Evolutionary conservation across 2,888 invertebrate genomes (phyloP), one percentile per base, ranked within the genome.

Genomic region (Dinocampus coccinellae): DNA sequence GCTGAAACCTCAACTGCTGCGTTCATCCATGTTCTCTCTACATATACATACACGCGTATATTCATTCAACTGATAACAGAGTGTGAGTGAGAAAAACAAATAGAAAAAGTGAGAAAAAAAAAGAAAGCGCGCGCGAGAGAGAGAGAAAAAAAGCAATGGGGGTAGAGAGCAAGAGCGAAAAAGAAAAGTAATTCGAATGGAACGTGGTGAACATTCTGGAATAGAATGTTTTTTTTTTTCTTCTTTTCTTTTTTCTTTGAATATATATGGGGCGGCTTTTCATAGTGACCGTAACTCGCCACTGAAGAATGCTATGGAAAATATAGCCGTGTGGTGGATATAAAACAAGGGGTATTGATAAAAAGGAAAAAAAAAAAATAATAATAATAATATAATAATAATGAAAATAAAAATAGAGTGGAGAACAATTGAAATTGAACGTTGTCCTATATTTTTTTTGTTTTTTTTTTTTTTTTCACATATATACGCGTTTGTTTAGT

Each of bases 31-130:
- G 16, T n/a, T n/a, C n/a, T n/a, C n/a, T n/a, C 16, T 20, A 3
- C 16, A 9, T 47, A 47, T 39, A 39, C 39, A 39, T 2, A 47
- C 16, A 7, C 16, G 9, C n/a, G 6, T 16, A 20, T n/a, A 47
- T 47, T n/a, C 4, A n/a, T 16, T 47, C 7, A 4, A 47, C 16
- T 16, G 47, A 16, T 7, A 47, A 47, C 16, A 16, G 4, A 16
- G 16, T 16, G 47, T n/a, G 16, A 16, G 47, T n/a, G 1, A n/a
- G 11, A 39, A 3, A 39, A 60, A 62, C 67, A 64, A n/a, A 33
- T 70, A 64, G 53, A 67, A n/a, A n/a, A n/a, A 4, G 29, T 70
- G 52, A 72, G 64, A 75, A 76, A 68, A 72, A 68, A 70, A 58
- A 60, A 42, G 60, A 63, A 34, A 70, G 67, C n/a, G n/a, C n/a